A percentile compares a stretch with the other conserved stretches of the same genome.
Evolutionary conservation across 2,888 invertebrate genomes (phyloP).

Genomic region (Aphodius sticticus): DNA sequence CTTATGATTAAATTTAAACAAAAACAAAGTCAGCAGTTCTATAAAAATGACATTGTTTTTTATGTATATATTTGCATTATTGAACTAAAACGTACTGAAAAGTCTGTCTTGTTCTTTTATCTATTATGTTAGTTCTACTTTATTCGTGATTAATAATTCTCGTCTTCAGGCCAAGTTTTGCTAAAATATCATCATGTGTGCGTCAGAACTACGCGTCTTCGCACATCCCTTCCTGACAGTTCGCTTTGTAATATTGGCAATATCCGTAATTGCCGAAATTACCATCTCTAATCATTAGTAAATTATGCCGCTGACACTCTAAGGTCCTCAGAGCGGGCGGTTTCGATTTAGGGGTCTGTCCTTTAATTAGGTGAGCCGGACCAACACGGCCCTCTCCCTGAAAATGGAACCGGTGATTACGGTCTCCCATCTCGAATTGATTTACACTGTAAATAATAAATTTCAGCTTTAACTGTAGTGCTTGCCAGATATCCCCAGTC

Average conservation of each 20-base stretch:
- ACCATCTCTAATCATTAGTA: not conserved
- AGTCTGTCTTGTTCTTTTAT: no score
- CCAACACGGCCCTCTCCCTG: not conserved
- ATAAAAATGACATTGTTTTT: no score
- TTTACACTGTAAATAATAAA: not conserved
- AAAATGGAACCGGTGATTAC: not conserved
- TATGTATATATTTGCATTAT: no score
- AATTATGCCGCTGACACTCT: not conserved
- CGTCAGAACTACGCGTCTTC: not conserved
- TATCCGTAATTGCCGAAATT: not conserved
- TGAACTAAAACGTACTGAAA: no score
- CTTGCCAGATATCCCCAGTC: no score
- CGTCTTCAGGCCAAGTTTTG: no score
- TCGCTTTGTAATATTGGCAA: slow-evolving; percentile 4
- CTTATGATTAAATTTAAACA: no score
- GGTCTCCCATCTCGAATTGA: not conserved
- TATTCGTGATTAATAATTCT: no score
- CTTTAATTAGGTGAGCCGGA: not conserved
- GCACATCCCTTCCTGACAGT: not conserved
- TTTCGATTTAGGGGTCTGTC: not conserved
- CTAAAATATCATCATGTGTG: not conserved
- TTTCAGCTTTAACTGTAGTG: not conserved
- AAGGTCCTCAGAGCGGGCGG: not conserved
- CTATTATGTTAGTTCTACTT: no score
- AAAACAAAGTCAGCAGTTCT: no score